Evolutionary conservation across 2,888 invertebrate species (phyloP).

Genomic region (Encarsia formosa): DNA sequence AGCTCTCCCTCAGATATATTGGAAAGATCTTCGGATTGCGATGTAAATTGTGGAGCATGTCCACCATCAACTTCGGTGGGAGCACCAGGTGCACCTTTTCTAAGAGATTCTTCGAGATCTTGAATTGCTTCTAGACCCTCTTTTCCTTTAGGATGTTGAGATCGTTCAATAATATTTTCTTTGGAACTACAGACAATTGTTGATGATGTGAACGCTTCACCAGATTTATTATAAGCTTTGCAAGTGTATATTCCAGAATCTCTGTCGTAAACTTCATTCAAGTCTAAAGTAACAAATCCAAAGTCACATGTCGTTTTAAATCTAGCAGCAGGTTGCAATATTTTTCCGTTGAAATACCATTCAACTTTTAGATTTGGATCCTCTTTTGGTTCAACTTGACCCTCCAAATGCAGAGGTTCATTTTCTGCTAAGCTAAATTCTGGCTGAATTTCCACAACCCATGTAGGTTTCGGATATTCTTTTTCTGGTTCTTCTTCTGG

Average conservation of each 20-base stretch:
- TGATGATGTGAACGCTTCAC: slow-evolving; percentile 89
- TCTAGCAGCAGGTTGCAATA: slow-evolving; percentile 79
- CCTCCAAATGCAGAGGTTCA: slow-evolving; percentile 86
- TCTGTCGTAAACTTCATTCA: slow-evolving; percentile 86
- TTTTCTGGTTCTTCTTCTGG: slow-evolving; percentile 69
- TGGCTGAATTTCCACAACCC: slow-evolving; percentile 76
- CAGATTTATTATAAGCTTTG: slow-evolving; percentile 81
- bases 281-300: slow-evolving; percentile 91
- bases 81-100: slow-evolving; percentile 66
- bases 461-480: slow-evolving; percentile 79
- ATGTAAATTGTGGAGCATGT: slow-evolving; percentile 82
- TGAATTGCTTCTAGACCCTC: slow-evolving; percentile 89
- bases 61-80: slow-evolving; percentile 53
- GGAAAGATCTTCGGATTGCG: slow-evolving; percentile 76
- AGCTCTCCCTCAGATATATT: slow-evolving; percentile 92
- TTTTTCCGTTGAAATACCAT: slow-evolving; percentile 92
- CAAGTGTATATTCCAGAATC: slow-evolving; percentile 93
- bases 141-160: slow-evolving; percentile 93
- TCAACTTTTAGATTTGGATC: slow-evolving; percentile 87
- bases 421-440: slow-evolving; percentile 79
- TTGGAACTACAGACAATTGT: slow-evolving; percentile 81
- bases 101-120: slow-evolving; percentile 81
- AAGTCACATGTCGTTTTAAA: slow-evolving; percentile 93
- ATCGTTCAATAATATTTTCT: slow-evolving; percentile 78
- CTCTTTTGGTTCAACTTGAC: slow-evolving; percentile 89